A percentile compares a stretch with the other conserved stretches of the same genome.
Conservation (phyloP, 2,888 invertebrate species). For the Chouioia cunea region DNA sequence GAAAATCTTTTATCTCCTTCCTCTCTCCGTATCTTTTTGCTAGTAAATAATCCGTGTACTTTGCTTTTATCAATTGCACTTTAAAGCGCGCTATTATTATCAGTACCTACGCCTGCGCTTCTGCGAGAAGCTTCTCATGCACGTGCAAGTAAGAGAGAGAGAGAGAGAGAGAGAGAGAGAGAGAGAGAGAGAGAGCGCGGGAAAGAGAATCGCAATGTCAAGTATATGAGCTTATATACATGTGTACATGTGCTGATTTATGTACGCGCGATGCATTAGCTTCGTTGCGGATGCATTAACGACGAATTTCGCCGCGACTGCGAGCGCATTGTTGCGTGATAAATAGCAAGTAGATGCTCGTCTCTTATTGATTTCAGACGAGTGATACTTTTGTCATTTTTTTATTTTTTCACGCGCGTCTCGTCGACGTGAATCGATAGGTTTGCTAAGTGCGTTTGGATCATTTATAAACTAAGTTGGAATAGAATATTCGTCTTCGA, state of each 20-base stretch:
- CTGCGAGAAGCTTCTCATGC: too few relatives aligned
- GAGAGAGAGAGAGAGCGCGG: too few relatives aligned
- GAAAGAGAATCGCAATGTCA: conserved; percentile 23
- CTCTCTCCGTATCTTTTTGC: background rate
- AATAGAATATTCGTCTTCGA: background rate
- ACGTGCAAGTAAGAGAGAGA: too few relatives aligned
- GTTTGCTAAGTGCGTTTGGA: too few relatives aligned
- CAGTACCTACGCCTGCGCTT: too few relatives aligned
- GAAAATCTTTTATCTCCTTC: background rate
- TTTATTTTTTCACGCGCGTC: background rate
- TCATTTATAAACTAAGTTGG: too few relatives aligned
- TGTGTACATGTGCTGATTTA: conserved; percentile 4
- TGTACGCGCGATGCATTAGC: conserved; percentile 9
- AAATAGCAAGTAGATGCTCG: background rate
- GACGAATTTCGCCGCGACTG: conserved; percentile 9
- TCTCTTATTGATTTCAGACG: conserved; percentile 22
- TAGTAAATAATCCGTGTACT: conserved; percentile 15
- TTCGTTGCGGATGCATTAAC: background rate
- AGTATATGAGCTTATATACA: background rate
- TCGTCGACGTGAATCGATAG: too few relatives aligned
- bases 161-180: too few relatives aligned
- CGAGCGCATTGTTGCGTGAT: background rate
- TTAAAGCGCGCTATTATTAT: too few relatives aligned
- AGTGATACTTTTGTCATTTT: conserved; percentile 2
- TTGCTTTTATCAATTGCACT: background rate